Evolutionary conservation across 2,797 vertebrate genomes (phyloP).

Genomic region (Hippocampus kuda): DNA sequence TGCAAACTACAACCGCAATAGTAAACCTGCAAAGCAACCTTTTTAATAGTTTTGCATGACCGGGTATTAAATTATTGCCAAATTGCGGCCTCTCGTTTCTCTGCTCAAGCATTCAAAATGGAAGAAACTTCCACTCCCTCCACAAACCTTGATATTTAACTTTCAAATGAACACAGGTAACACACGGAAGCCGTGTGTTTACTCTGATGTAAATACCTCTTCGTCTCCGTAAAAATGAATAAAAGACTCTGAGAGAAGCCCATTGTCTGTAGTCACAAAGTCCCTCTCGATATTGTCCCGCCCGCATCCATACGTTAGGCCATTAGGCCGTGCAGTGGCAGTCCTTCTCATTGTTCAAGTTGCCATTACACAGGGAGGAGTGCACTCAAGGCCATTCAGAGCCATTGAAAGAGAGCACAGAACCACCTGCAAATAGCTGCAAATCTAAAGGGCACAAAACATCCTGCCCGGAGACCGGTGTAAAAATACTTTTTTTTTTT

Average conservation of each 20-base stretch:
- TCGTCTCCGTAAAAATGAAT: not conserved
- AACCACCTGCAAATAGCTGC: constrained; percentile 4
- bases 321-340: constrained; percentile 35
- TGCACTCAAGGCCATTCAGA: constrained; percentile 51
- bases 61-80: no score
- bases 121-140: not conserved
- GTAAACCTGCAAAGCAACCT: not conserved
- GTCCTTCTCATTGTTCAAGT: constrained; percentile 44
- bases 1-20: not conserved
- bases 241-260: not conserved
- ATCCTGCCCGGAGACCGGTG: constrained; percentile 17
- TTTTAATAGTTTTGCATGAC: not conserved
- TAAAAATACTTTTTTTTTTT: constrained; percentile 26
- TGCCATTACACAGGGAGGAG: constrained; percentile 46
- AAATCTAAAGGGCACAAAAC: constrained; percentile 33
- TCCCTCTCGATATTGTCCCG: constrained; percentile 7
- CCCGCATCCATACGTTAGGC: constrained; percentile 35
- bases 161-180: not conserved
- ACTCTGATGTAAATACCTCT: not conserved
- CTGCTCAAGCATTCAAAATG: not conserved
- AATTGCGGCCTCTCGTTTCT: no score
- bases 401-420: constrained; percentile 32
- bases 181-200: not conserved
- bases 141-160: not conserved
- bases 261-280: constrained; percentile 10